phyloP scores from a whole-genome alignment of 2,888 invertebrate species.

The Himalopsyche tibetana region DNA sequence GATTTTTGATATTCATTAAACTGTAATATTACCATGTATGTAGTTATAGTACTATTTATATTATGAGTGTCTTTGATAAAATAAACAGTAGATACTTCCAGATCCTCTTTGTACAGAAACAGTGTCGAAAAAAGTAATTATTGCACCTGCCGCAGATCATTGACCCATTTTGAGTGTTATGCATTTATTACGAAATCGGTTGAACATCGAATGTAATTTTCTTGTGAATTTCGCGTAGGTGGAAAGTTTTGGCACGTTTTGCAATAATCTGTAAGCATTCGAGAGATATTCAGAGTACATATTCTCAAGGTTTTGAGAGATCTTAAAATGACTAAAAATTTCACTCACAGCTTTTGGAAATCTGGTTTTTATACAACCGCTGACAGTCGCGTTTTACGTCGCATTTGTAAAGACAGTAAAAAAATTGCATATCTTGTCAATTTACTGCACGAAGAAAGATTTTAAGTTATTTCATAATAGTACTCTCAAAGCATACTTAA shows the following conservation, averaged over 20 bases:
- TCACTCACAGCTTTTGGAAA: not conserved
- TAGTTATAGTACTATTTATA: too few species aligned
- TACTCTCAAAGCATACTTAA: too few species aligned
- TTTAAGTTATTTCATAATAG: too few species aligned
- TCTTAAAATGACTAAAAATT: not conserved
- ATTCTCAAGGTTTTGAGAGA: slow-evolving; percentile 7
- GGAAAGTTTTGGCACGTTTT: slow-evolving; percentile 23
- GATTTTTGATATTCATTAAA: too few species aligned
- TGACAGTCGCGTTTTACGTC: not conserved
- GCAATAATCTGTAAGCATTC: not conserved
- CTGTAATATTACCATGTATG: too few species aligned
- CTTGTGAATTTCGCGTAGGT: slow-evolving; percentile 32
- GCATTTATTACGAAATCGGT: slow-evolving; percentile 18
- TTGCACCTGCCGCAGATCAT: slow-evolving; percentile 5
- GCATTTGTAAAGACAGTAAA: too few species aligned
- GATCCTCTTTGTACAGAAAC: too few species aligned
- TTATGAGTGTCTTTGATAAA: too few species aligned
- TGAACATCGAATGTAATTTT: slow-evolving; percentile 11
- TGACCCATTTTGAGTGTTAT: slow-evolving; percentile 31
- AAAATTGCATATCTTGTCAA: too few species aligned
- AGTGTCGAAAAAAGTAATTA: too few species aligned
- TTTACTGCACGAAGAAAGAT: too few species aligned
- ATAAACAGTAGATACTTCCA: too few species aligned
- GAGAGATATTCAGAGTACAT: not conserved
- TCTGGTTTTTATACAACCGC: not conserved